Evolutionary conservation across 1,140 invertebrate genomes (phyloP), one percentile per base, ranked within the genome.

Genomic region (Chironomus striatipennis): DNA sequence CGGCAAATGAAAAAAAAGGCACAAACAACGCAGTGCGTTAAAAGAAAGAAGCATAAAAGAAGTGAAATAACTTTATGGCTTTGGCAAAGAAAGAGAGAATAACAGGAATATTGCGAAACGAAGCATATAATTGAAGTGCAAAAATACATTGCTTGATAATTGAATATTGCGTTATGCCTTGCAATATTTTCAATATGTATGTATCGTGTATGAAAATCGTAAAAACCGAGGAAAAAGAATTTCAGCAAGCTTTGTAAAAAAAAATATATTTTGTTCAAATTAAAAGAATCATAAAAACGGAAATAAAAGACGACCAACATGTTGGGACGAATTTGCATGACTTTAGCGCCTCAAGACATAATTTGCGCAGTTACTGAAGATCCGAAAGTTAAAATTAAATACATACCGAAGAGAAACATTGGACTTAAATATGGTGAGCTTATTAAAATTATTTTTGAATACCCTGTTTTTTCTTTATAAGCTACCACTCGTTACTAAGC

Each of bases 1-100:
- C 65, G 65, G 65, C 17, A 20, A 17, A 70, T 9, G 7, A 67
- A 18, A 10, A 70, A 70, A 21, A 9, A 21, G 9, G 65, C 20
- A 9, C 65, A 70, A 70, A 67, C n/a, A 70, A 70, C 47, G 65
- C 65, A 70, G 12, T 57, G 47, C 47, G 47, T 57, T 57, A 57
- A 34, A 34, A 5, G 24, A 34, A 34, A 57, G 47, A 57, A 57
- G n/a, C 47, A 57, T 57, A 57, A 57, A 57, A 57, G 24, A 34
- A 57, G 12, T 57, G 47, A 34, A 34, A 57, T n/a, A 57, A n/a
- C n/a, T 57, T 57, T 57, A 57, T 57, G 47, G 47, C 12, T 57
- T 57, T 47, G 12, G 47, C 47, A n/a, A 15, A 57, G 12, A 5
- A 12, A 57, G 2, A 57, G n/a, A 57, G 47, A 57, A 57, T 57